phyloP scores from a whole-genome alignment of 2,797 vertebrate species.

The Pangasius djambal region DNA sequence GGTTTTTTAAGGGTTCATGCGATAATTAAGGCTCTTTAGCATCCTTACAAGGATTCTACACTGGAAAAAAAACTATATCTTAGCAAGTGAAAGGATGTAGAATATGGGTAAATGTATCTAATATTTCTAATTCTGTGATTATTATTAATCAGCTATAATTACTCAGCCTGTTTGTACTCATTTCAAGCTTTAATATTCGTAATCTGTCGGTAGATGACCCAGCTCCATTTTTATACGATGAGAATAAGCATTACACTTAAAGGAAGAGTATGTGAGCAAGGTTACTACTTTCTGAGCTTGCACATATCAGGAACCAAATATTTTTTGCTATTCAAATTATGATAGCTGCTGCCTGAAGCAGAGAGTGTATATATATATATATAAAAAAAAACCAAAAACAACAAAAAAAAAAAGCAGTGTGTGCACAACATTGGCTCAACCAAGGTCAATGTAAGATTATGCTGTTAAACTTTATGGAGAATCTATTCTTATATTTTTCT shows the following conservation, averaged over 20 bases:
- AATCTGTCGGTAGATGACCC: neutral
- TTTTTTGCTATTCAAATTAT: constrained; percentile 8
- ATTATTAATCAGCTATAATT: neutral
- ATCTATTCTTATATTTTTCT: neutral
- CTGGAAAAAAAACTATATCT: neutral
- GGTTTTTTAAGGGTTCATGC: neutral
- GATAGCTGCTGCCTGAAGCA: neutral
- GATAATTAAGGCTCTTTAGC: neutral
- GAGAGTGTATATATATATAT: neutral
- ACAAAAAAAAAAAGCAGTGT: neutral
- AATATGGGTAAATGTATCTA: neutral
- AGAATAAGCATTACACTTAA: neutral
- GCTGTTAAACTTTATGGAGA: neutral
- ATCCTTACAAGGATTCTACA: neutral
- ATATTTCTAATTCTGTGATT: neutral
- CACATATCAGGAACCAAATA: neutral
- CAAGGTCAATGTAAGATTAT: neutral
- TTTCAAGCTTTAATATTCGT: neutral
- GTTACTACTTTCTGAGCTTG: neutral
- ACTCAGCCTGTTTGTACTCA: neutral
- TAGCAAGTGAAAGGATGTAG: neutral
- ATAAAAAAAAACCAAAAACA: neutral
- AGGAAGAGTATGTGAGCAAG: neutral
- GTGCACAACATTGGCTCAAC: neutral
- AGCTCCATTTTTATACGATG: neutral